Conservation (phyloP, 1,140 invertebrate species). For the Drosophila tristis region DNA sequence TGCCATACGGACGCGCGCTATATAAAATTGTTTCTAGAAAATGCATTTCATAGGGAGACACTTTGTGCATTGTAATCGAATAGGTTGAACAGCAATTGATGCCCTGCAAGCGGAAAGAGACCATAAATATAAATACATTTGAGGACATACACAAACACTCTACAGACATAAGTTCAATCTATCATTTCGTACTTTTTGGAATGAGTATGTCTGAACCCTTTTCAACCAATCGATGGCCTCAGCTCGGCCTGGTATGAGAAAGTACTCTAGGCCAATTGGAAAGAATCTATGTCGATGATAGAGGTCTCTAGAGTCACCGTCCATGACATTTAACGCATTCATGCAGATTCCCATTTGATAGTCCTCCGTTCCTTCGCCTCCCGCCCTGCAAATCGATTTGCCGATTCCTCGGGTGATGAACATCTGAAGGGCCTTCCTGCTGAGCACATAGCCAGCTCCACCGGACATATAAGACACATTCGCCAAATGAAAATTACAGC, state of each 20-base stretch:
- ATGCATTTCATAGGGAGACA: slow-evolving; percentile 93
- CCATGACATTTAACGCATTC: slow-evolving; percentile 91
- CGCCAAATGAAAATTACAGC: slow-evolving; percentile 92
- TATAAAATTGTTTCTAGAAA: slow-evolving; percentile 95
- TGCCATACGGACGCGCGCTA: slow-evolving; percentile 91
- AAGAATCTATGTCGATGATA: slow-evolving; percentile 87
- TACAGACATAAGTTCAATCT: too few relatives aligned
- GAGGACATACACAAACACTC: not conserved
- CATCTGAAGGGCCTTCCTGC: slow-evolving; percentile 88
- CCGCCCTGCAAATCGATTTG: slow-evolving; percentile 88
- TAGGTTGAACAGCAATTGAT: slow-evolving; percentile 94
- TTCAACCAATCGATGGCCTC: slow-evolving; percentile 27
- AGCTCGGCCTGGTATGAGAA: slow-evolving; percentile 30
- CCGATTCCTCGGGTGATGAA: slow-evolving; percentile 90
- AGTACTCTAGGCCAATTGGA: slow-evolving; percentile 25
- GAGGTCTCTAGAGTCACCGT: slow-evolving; percentile 95
- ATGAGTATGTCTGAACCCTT: slow-evolving; percentile 10
- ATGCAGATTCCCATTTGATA: slow-evolving; percentile 96
- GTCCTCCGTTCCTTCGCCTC: slow-evolving; percentile 92
- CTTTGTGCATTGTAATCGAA: slow-evolving; percentile 95
- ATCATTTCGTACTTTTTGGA: slow-evolving; percentile 21
- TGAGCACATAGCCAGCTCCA: slow-evolving; percentile 96
- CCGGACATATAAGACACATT: slow-evolving; percentile 95
- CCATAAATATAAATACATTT: slow-evolving; percentile 59
- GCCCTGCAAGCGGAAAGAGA: slow-evolving; percentile 85